phyloP scores from a whole-genome alignment of 2,797 vertebrate genomes.

The Dendrocincla fuliginosa region DNA sequence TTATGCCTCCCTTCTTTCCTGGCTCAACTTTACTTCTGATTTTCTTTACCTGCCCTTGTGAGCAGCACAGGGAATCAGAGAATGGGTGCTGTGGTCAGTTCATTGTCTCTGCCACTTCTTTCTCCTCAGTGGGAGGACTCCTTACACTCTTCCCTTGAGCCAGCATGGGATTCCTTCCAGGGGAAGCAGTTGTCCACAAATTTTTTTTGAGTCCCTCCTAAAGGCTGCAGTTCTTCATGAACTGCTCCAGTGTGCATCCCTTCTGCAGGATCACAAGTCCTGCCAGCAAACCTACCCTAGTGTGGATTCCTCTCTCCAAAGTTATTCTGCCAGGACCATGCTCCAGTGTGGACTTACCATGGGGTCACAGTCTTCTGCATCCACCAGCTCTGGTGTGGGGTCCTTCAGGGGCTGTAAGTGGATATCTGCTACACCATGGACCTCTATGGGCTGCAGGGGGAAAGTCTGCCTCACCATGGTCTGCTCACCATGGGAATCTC shows the following conservation, averaged over 20 bases:
- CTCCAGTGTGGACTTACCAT: background rate
- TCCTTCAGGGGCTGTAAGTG: background rate
- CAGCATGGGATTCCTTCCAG: background rate
- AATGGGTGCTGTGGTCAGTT: background rate
- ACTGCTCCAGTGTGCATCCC: background rate
- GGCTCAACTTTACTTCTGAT: background rate
- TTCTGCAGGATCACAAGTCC: background rate
- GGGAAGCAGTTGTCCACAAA: background rate
- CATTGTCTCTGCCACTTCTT: background rate
- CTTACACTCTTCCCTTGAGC: background rate
- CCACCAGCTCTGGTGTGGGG: background rate
- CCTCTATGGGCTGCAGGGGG: background rate
- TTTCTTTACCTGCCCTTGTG: background rate
- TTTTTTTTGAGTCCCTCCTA: background rate
- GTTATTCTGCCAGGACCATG: background rate
- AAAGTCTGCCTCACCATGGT: background rate
- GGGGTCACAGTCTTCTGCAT: background rate
- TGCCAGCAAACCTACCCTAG: background rate
- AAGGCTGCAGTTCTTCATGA: background rate
- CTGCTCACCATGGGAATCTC: background rate
- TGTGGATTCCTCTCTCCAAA: background rate
- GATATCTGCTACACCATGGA: background rate
- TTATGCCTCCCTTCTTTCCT: background rate
- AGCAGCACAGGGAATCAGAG: accelerated
- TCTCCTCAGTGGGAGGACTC: background rate